Base-by-base conservation (phyloP, 2,888 invertebrate species). In the Mythimna vitellina region DNA sequence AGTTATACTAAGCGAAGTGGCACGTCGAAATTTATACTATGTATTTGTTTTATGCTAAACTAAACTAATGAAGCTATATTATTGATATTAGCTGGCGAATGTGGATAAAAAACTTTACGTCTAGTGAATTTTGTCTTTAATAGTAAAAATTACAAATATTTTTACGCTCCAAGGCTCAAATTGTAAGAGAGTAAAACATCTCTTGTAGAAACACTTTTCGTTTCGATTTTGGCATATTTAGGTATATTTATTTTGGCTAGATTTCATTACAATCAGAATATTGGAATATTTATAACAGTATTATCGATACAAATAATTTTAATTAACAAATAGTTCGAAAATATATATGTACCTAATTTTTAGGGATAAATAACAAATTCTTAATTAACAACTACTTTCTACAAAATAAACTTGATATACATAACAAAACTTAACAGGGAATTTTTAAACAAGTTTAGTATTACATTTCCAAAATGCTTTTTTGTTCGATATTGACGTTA, bases 1-100 rank as follows among this genome's bases (percentile, higher is more conserved):
- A 49, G 35, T 54, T 56, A 54, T 46, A 46, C 35, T 72, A 54
- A 35, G 51, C 42, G 42, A 70, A 54, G 20, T 62, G 61, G 42
- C 54, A 51, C 29, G 46, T 63, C 60, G 56, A 60, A 29, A 29
- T 51, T 46, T 29, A 46, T 56, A 60, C 29, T 58, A 66, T 54
- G 9, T 64, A 51, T 64, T 66, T 1, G 22, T 75, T 67, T 62
- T 10, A 70, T 46, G 51, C 63, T 70, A 66, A 70, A 70, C 66
- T 70, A 80, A 64, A 70, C 56, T 80, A 74, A 57, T 63, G 35
- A 64, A 63, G 58, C 67, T 68, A 67, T 68, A 32, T 80, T 74
- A 58, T 66, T 56, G 29, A 60, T 56, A 65, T 65, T 46, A 56
- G 51, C 63, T 32, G 53, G 61, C 35, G 42, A 78, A 65, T 53